Conservation (phyloP, 2,888 invertebrate species). For the Leptinotarsa tumamoca region DNA sequence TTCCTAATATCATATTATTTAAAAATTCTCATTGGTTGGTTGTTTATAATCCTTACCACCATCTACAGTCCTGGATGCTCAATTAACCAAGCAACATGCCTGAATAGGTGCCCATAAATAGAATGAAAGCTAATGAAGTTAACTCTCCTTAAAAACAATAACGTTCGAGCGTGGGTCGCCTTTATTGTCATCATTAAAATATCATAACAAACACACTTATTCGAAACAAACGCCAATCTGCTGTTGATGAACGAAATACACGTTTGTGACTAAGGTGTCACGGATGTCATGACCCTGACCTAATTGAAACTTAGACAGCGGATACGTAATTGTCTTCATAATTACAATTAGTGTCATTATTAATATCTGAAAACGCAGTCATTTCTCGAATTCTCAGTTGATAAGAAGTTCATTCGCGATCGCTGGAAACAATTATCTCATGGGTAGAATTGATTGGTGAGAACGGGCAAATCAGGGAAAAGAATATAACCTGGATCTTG, state of each 20-base stretch:
- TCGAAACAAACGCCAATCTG: conserved; percentile 25
- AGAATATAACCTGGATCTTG: neutral
- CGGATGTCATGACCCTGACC: conserved; percentile 34
- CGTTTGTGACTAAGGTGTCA: conserved; percentile 23
- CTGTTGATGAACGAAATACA: conserved; percentile 20
- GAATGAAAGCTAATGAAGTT: neutral
- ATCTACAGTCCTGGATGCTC: neutral
- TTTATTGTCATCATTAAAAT: conserved; percentile 20
- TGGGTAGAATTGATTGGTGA: neutral
- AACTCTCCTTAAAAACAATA: neutral
- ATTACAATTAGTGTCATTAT: conserved; percentile 33
- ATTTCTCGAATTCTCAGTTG: neutral
- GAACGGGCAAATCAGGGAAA: neutral
- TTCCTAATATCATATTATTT: too few species aligned
- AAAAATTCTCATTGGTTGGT: too few species aligned
- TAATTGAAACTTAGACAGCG: conserved; percentile 20
- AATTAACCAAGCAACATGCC: neutral
- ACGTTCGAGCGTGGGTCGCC: conserved; percentile 1
- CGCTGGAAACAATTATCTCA: neutral
- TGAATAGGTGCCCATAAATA: neutral
- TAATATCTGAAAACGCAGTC: neutral
- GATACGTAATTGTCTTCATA: conserved; percentile 26
- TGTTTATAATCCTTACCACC: neutral
- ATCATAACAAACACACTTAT: conserved; percentile 19
- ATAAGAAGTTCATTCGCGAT: neutral